Evolutionary conservation across 2,888 invertebrate genomes (phyloP), one percentile per base, ranked within the genome.

Genomic region (Pollenia amentaria): DNA sequence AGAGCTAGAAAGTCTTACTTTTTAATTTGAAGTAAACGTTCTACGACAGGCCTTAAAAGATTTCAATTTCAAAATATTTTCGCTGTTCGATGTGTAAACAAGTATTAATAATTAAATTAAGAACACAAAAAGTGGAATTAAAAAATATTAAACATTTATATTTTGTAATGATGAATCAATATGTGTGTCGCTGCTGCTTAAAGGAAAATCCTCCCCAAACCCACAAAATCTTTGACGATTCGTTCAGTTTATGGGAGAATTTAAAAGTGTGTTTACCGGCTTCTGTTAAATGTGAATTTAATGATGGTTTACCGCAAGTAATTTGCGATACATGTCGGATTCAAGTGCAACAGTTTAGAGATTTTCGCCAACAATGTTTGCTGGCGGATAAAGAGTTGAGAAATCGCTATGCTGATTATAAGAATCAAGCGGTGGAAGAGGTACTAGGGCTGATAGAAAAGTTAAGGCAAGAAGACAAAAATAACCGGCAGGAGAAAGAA

Each of bases 151-250:
- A n/a, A n/a, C n/a, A n/a, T n/a, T n/a, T 38, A 2, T 29, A 29
- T 60, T 6, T 12, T 18, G 62, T 18, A 44, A 82, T 73, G 72
- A 88, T 90, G 88, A 88, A 88, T 82, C 89, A 85, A 12, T 78
- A 89, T 62, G 89, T 92, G 12, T 92, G 92, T 62, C 92, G 92
- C 64, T 92, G 91, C 76, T 92, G 92, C 60, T 76, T 92, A 79
- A 57, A 83, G 40, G 91, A 92, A 81, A 90, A 92, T 80, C 91
- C 91, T 65, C 53, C 84, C 1, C 67, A 88, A 40, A 88, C 88
- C 9, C 90, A 90, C 65, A 89, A 88, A 67, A 89, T 92, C 0
- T 87, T 90, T 62, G 88, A 86, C 42, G 88, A 88, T 11, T 86
- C 84, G 16, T 21, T 10, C 1, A 88, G 87, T n/a, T 78, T 92